phyloP scores from a whole-genome alignment of 2,797 vertebrate genomes.

The Spea hammondii region DNA sequence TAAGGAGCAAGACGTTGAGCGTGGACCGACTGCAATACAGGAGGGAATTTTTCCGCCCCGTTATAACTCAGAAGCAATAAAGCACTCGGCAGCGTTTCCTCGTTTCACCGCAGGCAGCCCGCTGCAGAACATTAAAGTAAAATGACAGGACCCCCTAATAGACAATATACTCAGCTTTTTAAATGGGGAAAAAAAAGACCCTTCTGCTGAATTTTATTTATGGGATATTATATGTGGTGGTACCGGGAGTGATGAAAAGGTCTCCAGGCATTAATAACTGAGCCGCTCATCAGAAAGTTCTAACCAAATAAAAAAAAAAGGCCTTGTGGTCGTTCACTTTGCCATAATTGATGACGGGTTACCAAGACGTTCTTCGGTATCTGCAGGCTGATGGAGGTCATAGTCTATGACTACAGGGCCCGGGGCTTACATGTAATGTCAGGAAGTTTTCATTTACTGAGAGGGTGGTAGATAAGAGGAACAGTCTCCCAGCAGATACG shows the following conservation, averaged over 20 bases:
- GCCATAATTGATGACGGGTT: background rate
- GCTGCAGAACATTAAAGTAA: background rate
- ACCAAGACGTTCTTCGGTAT: no score
- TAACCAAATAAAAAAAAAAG: background rate
- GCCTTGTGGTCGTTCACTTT: background rate
- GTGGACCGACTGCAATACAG: background rate
- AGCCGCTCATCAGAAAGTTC: background rate
- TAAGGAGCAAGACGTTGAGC: background rate
- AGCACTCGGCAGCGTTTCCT: background rate
- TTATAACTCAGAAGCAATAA: background rate
- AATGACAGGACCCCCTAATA: background rate
- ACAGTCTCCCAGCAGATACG: no score
- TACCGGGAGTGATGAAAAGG: background rate
- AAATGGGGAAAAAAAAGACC: background rate
- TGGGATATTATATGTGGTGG: background rate
- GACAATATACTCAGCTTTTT: background rate
- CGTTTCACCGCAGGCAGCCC: background rate
- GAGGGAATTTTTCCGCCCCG: background rate
- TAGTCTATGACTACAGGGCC: no score
- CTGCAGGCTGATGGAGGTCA: no score
- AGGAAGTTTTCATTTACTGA: no score
- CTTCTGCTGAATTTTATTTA: conserved; percentile 5
- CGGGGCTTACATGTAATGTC: no score
- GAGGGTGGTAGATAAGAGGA: no score
- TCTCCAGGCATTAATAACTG: background rate